Evolutionary conservation across 2,797 vertebrate genomes (phyloP).

Genomic region (Hoplostethus mediterraneus): DNA sequence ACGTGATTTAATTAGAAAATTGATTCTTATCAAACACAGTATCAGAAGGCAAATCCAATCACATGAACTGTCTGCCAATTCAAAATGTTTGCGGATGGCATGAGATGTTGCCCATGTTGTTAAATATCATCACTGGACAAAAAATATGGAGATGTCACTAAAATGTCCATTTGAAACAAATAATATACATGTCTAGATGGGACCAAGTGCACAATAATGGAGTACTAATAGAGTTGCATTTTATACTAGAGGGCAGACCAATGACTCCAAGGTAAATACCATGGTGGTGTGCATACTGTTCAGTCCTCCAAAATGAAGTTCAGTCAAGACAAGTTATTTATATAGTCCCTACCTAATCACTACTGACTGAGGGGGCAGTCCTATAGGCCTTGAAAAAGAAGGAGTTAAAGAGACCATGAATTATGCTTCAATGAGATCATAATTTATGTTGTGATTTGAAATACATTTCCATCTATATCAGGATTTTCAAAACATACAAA

Average conservation of each 20-base stretch:
- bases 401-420: too few relatives aligned
- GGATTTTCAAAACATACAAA: conserved; percentile 1
- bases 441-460: not conserved
- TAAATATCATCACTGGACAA: not conserved
- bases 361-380: too few relatives aligned
- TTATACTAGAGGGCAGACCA: not conserved
- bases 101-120: not conserved
- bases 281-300: not conserved
- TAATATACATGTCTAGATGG: not conserved
- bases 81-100: not conserved
- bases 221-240: not conserved
- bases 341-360: too few relatives aligned
- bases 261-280: not conserved
- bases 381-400: too few relatives aligned
- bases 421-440: too few relatives aligned
- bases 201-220: not conserved
- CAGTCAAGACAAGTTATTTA: too few relatives aligned
- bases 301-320: not conserved
- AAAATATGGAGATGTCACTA: not conserved
- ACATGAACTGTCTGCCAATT: not conserved
- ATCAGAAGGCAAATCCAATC: not conserved
- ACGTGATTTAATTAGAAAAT: conserved; percentile 58
- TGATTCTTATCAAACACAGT: not conserved
- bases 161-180: not conserved
- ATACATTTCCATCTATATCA: not conserved